Conservation (phyloP, 2,888 invertebrate species). For the Hoplodrina ambigua region DNA sequence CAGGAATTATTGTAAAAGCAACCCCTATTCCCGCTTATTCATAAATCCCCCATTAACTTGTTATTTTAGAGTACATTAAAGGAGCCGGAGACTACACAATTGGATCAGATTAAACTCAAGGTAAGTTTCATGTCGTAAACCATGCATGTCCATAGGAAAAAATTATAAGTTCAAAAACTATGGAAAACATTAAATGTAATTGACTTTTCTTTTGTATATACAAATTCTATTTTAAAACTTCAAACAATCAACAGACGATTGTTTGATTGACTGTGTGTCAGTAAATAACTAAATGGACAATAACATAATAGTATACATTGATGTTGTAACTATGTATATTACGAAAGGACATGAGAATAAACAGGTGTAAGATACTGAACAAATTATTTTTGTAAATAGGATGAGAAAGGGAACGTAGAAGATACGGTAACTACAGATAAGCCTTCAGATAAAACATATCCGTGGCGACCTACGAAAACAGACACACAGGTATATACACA, state of each 20-base stretch:
- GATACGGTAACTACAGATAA: conserved; percentile 81
- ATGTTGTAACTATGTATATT: conserved; percentile 47
- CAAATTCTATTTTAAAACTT: conserved; percentile 67
- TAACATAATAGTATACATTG: conserved; percentile 63
- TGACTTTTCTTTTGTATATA: conserved; percentile 71
- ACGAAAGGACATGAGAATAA: conserved; percentile 30
- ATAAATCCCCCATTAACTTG: conserved; percentile 76
- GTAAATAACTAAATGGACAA: conserved; percentile 77
- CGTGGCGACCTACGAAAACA: conserved; percentile 86
- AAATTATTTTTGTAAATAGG: conserved; percentile 84
- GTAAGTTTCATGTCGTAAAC: conserved; percentile 74
- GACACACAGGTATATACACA: conserved; percentile 76
- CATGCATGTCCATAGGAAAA: conserved; percentile 63
- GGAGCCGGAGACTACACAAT: conserved; percentile 78
- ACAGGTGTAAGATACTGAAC: conserved; percentile 56
- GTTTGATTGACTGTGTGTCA: conserved; percentile 73
- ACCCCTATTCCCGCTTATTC: conserved; percentile 77
- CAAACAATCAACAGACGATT: conserved; percentile 67
- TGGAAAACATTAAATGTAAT: conserved; percentile 59
- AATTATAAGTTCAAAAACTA: conserved; percentile 43
- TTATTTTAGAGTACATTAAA: conserved; percentile 85
- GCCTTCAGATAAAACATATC: conserved; percentile 82
- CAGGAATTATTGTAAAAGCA: conserved; percentile 47
- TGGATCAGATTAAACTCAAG: conserved; percentile 86
- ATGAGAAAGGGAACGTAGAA: conserved; percentile 77